Base-by-base conservation (phyloP, 2,888 invertebrate species). In the Cryptocheilus praepositus region DNA sequence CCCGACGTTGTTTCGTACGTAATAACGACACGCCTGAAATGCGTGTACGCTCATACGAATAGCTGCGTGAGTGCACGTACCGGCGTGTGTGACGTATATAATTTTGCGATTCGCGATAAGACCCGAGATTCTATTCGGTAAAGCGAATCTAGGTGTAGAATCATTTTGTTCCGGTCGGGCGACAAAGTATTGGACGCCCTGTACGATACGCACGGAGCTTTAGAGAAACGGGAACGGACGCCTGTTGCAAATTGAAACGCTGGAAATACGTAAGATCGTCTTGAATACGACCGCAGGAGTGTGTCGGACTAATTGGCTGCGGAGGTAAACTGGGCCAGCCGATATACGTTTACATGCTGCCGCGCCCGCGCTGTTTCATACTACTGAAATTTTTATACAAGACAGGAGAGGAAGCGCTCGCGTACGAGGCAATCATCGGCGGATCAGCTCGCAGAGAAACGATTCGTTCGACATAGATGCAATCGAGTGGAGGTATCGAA, bases 281-380 rank as follows among this genome's bases (percentile, higher is more conserved):
- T 76, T 73, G 76, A 71, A 71, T 70, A 65, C 59, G 67, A 64
- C 58, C 63, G 64, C 69, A 64, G 67, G 58, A 63, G 71, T 70
- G 71, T 69, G 76, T 71, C 63, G 73, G 52, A 69, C 66, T 77
- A 77, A 77, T 77, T 77, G 76, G 76, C 73, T 71, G 67, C 71
- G 60, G 62, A 21, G 65, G 57, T 62, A 74, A 77, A 76, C 67
- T 71, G 61, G 71, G 74, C 66, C 74, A 49, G 49, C 18, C 16
- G 19, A 49, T 49, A 49, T 19, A 49, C 49, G 49, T 16, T 11
- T 16, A 49, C 8, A 5, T n/a, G 49, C 49, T 8, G 16, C 4
- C 49, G 49, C 49, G 19, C 1, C n/a, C 13, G 49, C 19, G 49
- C 5, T 7, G n/a, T 19, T 49, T 49, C 7, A 19, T 36, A 36